These are phyloP conservation scores for Cataglyphis cursor DNA, from an alignment of 2,888 invertebrate genomes.

Conservation along the genomic window DNA sequence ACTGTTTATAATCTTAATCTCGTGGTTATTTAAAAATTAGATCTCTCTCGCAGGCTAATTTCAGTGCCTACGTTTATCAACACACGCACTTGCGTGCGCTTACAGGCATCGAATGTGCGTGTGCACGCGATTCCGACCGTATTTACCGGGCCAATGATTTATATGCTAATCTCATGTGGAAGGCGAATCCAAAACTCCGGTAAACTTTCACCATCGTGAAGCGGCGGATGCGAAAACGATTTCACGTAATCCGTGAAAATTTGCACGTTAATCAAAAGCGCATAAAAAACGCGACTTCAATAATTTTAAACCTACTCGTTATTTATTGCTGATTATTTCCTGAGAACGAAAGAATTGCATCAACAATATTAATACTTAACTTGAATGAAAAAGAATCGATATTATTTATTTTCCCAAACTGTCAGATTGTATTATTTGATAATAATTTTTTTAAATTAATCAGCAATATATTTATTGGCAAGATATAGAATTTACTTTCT, in stretches of 20 bases:
- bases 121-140: conserved; percentile 59
- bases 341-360: neutral
- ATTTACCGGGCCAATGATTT: conserved; percentile 76
- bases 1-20: neutral
- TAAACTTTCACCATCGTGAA: conserved; percentile 72
- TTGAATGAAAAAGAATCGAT: neutral
- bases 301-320: neutral
- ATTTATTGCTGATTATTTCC: neutral
- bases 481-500: neutral
- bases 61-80: conserved; percentile 8
- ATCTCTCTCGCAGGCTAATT: neutral
- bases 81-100: conserved; percentile 1
- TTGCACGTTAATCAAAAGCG: neutral
- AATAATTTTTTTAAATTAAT: neutral
- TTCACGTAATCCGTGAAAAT: conserved; percentile 33
- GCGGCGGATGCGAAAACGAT: conserved; percentile 24
- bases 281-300: neutral
- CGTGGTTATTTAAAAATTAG: neutral
- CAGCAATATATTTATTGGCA: neutral
- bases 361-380: neutral
- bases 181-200: conserved; percentile 59
- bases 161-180: conserved; percentile 74
- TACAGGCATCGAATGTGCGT: conserved; percentile 28
- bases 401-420: neutral
- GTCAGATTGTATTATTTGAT: neutral